phyloP scores from a whole-genome alignment of 2,888 invertebrate genomes.

The Elaeidobius kamerunicus region DNA sequence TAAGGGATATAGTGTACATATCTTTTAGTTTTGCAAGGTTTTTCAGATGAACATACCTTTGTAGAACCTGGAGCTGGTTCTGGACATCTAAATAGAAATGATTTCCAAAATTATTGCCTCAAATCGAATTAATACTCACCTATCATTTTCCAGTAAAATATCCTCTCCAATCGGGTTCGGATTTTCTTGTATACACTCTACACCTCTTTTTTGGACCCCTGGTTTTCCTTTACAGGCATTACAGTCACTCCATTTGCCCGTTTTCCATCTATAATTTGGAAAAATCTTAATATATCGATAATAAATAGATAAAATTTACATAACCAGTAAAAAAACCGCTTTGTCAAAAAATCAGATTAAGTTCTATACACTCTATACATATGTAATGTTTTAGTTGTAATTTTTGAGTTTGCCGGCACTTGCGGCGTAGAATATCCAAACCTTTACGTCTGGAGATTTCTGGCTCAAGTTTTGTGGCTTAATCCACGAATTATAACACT shows the following conservation, averaged over 20 bases:
- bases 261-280: conserved; percentile 4
- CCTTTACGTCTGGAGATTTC: too few relatives aligned
- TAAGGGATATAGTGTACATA: conserved; percentile 18
- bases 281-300: neutral
- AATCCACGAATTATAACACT: too few relatives aligned
- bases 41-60: conserved; percentile 11
- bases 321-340: too few relatives aligned
- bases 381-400: too few relatives aligned
- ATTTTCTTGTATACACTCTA: conserved; percentile 14
- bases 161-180: conserved; percentile 16
- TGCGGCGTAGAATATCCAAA: too few relatives aligned
- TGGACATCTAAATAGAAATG: conserved; percentile 7
- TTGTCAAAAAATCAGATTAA: too few relatives aligned
- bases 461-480: too few relatives aligned
- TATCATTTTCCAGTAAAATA: conserved; percentile 14
- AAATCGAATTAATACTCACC: neutral
- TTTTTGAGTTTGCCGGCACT: too few relatives aligned
- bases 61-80: conserved; percentile 13
- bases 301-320: neutral
- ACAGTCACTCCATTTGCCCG: conserved; percentile 15
- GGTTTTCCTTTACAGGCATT: conserved; percentile 21
- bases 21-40: conserved; percentile 10
- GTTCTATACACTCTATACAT: too few relatives aligned
- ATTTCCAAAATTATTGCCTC: neutral
- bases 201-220: conserved; percentile 10